Conservation (phyloP, 2,888 invertebrate species). For the Phalangium opilio region DNA sequence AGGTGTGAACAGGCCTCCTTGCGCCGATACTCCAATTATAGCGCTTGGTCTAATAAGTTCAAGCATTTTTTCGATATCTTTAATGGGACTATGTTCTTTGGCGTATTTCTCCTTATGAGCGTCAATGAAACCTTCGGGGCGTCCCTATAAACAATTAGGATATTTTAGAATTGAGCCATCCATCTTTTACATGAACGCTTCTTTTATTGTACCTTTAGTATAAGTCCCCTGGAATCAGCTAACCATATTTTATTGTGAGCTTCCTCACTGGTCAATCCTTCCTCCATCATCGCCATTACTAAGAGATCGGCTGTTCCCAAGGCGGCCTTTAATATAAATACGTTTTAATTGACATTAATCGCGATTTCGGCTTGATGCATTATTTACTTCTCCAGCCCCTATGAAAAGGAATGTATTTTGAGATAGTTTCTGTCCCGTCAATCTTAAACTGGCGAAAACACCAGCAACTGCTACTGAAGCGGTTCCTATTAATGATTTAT, state of each 20-base stretch:
- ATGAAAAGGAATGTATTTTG: slow-evolving; percentile 83
- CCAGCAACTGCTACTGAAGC: slow-evolving; percentile 93
- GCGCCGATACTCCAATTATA: slow-evolving; percentile 87
- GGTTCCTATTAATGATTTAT: slow-evolving; percentile 41
- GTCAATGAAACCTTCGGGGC: slow-evolving; percentile 45
- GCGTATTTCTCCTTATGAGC: slow-evolving; percentile 72
- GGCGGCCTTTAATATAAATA: slow-evolving; percentile 47
- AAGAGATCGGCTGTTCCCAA: slow-evolving; percentile 85
- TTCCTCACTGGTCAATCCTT: slow-evolving; percentile 56
- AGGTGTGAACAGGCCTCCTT: slow-evolving; percentile 81
- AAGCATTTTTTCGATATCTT: slow-evolving; percentile 65
- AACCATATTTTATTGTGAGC: slow-evolving; percentile 77
- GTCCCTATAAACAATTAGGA: slow-evolving; percentile 6
- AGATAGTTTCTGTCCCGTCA: slow-evolving; percentile 63
- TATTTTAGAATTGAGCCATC: not conserved
- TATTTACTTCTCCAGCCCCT: slow-evolving; percentile 83
- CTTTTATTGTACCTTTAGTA: slow-evolving; percentile 68
- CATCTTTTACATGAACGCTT: not conserved
- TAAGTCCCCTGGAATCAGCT: slow-evolving; percentile 88
- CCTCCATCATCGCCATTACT: slow-evolving; percentile 78
- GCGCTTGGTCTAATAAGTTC: slow-evolving; percentile 65
- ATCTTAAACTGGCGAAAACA: slow-evolving; percentile 63
- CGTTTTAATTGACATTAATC: not conserved
- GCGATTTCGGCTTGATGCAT: not conserved
- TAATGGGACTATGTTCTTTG: slow-evolving; percentile 55